phyloP scores from a whole-genome alignment of 2,113 vertebrate species.

The Prinia subflava region DNA sequence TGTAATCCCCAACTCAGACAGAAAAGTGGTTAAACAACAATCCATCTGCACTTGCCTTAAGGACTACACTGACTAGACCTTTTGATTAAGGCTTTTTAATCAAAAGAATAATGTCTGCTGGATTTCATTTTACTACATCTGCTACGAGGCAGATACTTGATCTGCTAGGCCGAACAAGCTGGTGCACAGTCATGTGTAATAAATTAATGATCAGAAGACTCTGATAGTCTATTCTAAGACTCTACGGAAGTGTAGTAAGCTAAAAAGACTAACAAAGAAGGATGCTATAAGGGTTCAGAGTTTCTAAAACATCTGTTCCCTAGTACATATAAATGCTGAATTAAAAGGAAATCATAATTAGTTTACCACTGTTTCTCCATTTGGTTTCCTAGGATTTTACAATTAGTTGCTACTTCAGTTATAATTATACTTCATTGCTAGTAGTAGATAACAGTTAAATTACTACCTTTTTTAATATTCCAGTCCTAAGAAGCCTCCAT shows the following conservation, averaged over 20 bases:
- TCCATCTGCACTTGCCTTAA: background rate
- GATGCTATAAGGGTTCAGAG: background rate
- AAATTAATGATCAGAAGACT: slow-evolving; percentile 4
- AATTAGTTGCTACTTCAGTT: background rate
- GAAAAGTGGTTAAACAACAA: background rate
- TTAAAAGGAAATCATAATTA: background rate
- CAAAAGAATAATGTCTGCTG: background rate
- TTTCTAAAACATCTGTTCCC: background rate
- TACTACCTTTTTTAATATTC: background rate
- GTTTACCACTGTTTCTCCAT: background rate
- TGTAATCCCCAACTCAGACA: background rate
- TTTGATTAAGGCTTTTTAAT: slow-evolving; percentile 32
- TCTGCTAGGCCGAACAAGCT: background rate
- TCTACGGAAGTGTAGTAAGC: background rate
- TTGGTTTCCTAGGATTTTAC: background rate
- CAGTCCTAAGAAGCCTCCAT: background rate
- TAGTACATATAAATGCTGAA: background rate
- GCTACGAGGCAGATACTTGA: background rate
- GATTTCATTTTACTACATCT: slow-evolving; percentile 16
- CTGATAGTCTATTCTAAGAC: background rate
- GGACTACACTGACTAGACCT: background rate
- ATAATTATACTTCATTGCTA: background rate
- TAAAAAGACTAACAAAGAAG: background rate
- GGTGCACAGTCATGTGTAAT: background rate
- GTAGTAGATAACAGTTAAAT: background rate